Evolutionary conservation across 2,888 invertebrate species (phyloP), one percentile per base, ranked within the genome.

Genomic region (Andrena camellia): DNA sequence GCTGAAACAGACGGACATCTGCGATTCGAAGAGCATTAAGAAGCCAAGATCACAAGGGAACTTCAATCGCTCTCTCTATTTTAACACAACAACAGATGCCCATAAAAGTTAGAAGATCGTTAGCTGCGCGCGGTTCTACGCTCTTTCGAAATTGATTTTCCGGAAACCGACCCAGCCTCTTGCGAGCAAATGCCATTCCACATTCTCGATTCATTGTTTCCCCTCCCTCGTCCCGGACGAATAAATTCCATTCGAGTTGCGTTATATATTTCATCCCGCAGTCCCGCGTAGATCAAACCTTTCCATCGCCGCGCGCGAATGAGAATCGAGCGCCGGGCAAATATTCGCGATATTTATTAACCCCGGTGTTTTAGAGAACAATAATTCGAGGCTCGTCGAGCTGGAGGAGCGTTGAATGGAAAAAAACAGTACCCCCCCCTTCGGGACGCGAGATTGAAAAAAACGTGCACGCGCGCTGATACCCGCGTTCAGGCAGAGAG

Each of bases 331-430:
- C 63, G 0, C 5, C 52, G 31, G 10, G 17, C 31, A 69, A 69
- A 74, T 69, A 69, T 26, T n/a, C 8, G 13, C n/a, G 66, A 60
- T 66, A 50, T 66, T 23, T 59, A 78, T 66, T 76, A 48, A 76
- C 54, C 72, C 10, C 10, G 29, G 31, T 57, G 54, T 63, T 42
- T 73, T 60, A 52, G 59, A 60, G 35, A 31, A 62, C 35, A 35
- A 74, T 74, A 66, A 78, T 74, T 50, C 29, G 48, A 74, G 29
- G 59, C 66, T 60, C 33, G 17, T 48, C 5, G 48, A 29, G 29
- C 17, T n/a, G 77, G 60, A 60, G n/a, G n/a, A 33, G 33, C 20
- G 33, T 62, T 62, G 33, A 6, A 20, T 5, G n/a, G n/a, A 66
- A 42, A 57, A 26, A 35, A 13, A 48, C 5, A 3, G 13, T 13